Base-by-base conservation (phyloP, 2,113 vertebrate genomes). In the Toxostoma redivivum region DNA sequence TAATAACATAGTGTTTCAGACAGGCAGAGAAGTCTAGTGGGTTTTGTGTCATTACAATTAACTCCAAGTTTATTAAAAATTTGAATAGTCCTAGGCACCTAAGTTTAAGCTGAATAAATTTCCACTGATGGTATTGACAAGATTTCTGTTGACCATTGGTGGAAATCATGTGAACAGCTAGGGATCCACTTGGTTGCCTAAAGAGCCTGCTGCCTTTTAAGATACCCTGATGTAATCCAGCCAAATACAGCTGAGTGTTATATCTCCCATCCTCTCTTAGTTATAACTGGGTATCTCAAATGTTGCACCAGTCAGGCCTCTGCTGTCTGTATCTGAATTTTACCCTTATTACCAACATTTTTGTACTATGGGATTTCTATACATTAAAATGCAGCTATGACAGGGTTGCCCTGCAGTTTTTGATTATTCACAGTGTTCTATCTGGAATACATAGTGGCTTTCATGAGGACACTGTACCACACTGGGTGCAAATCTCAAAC, bases 61-160 rank as follows among this genome's bases (percentile, higher is more conserved):
- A 28, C 18, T 62, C 6, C 18, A 66, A 42, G 5, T 44, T n/a
- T 30, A 18, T 25, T 11, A 25, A 20, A 71, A 71, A 13, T 67
- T 71, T 62, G 40, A 23, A 48, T 20, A 61, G 2, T 33, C n/a
- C 27, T 76, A 38, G 27, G 71, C 38, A 70, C 3, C 16, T 45
- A 42, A 60, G 1, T 56, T 79, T 37, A 91, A 65, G 15, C 12
- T 70, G 31, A 57, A 48, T 53, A 79, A 53, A 61, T 6, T 60
- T 17, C 11, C 19, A 13, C 12, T 0, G 0, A 35, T 38, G 2
- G 4, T 42, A 60, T 47, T 20, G 18, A 51, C 10, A 65, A 56
- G 22, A 56, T 86, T 82, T 82, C 33, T 47, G 5, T 27, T 15
- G 15, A n/a, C 3, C 11, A 16, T 35, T 44, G 47, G 4, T 3